Evolutionary conservation across 2,113 vertebrate species (phyloP).

Genomic region (Columba janthina): DNA sequence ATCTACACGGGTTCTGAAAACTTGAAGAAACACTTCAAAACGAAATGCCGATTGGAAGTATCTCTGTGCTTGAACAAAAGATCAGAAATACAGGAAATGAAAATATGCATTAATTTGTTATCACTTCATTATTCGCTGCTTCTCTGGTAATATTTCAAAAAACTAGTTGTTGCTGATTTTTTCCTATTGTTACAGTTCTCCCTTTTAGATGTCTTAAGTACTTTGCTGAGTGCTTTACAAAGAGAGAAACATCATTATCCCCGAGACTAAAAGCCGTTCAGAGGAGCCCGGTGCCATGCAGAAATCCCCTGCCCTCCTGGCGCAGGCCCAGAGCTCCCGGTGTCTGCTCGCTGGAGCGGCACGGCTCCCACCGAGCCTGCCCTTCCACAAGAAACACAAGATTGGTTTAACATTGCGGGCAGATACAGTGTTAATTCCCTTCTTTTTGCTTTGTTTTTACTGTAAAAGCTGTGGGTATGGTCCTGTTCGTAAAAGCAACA

Average conservation of each 20-base stretch:
- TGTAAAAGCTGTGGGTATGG: background rate
- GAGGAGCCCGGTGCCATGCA: background rate
- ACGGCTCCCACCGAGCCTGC: background rate
- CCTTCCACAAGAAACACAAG: background rate
- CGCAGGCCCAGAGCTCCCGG: rapidly evolving
- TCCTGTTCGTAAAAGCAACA: background rate
- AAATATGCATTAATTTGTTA: background rate
- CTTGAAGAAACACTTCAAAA: background rate
- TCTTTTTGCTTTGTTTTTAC: background rate
- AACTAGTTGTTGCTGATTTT: background rate
- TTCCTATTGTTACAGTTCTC: background rate
- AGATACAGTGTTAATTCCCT: background rate
- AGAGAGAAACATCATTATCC: background rate
- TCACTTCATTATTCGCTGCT: background rate
- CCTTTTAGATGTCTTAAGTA: background rate
- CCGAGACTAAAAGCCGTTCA: background rate
- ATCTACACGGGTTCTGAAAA: background rate
- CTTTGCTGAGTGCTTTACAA: background rate
- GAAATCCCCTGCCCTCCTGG: background rate
- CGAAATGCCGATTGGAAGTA: background rate
- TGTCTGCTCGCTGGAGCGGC: no score
- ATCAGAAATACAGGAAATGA: background rate
- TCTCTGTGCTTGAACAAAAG: background rate
- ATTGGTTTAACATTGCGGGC: rapidly evolving
- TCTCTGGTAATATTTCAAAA: background rate